Base-by-base conservation (phyloP, 2,888 invertebrate species). In the Ganaspis brasiliensis region DNA sequence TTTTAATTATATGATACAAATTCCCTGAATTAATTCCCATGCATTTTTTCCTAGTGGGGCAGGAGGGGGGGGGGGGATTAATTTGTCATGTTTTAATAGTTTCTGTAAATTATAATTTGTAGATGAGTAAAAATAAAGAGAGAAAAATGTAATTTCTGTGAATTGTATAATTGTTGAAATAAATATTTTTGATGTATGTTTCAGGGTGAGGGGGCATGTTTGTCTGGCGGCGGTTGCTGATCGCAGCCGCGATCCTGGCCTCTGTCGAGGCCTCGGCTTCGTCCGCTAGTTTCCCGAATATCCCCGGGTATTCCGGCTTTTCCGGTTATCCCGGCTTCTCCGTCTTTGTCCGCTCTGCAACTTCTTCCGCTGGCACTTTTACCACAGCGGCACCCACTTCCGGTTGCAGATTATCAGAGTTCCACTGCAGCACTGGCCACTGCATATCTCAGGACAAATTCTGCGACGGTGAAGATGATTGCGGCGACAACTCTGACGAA, bases 401-500 rank as follows among this genome's bases (percentile, higher is more conserved):
- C 70, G 80, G 82, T 73, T 90, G 89, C 85, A 88, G 94, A 72
- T 94, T 93, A 87, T 93, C 92, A 70, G 93, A 93, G 87, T 81
- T 78, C 79, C 81, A 92, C 90, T 87, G 90, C 87, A 79, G 87
- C 73, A 91, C 91, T 79, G 93, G 92, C 8, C 91, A 91, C 79
- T 96, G 96, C 92, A 94, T 96, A 86, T 94, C 95, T 4, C 92
- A 95, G 89, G 95, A 95, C 92, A 95, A 94, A 90, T 96, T 94
- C 91, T 97, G 96, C 92, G 95, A 97, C 88, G 96, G 96, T 19
- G 93, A 95, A 79, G 94, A 95, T 86, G 96, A 97, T 90, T 97
- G 96, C 88, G 94, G 94, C 31, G 96, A 96, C 91, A 95, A 95
- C 88, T 95, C 95, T 81, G 96, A 97, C 90, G 96, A 97, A 91